Conservation (phyloP, 2,113 vertebrate species). For the Thunnus maccoyii region DNA sequence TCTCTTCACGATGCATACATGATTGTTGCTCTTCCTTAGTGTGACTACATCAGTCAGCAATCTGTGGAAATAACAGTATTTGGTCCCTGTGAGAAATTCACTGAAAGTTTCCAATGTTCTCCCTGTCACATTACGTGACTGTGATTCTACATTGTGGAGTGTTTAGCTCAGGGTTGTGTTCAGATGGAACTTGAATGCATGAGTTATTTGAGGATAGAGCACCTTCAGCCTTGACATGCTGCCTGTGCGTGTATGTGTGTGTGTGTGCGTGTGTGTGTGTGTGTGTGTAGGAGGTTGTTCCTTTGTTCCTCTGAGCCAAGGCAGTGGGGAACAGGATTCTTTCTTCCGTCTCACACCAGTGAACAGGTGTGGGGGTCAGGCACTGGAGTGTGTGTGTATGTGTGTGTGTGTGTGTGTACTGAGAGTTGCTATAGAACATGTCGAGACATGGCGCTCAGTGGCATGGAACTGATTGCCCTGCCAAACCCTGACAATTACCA, state of each 20-base stretch:
- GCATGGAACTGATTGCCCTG: conserved; percentile 80
- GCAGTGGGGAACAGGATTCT: conserved; percentile 68
- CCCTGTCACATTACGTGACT: neutral
- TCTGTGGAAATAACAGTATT: too few species aligned
- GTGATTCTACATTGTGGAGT: neutral
- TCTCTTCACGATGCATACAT: too few species aligned
- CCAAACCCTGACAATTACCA: conserved; percentile 79
- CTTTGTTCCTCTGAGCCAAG: conserved; percentile 63
- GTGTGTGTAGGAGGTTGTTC: conserved; percentile 33
- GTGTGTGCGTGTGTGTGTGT: conserved; percentile 15
- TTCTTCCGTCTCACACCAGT: conserved; percentile 75
- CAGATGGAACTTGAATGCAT: conserved; percentile 5
- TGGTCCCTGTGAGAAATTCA: too few species aligned
- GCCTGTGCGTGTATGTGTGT: conserved; percentile 10
- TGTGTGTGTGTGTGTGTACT: conserved; percentile 9
- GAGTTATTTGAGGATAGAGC: conserved; percentile 42
- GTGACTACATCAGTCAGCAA: too few species aligned
- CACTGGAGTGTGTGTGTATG: conserved; percentile 37
- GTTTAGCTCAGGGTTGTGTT: neutral
- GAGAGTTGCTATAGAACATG: conserved; percentile 72
- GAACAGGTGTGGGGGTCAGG: conserved; percentile 69
- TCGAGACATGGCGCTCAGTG: conserved; percentile 69
- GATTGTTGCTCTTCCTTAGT: too few species aligned
- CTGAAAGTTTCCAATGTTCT: too few species aligned
- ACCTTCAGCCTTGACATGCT: conserved; percentile 35